Base-by-base conservation (phyloP, 2,113 vertebrate species). In the Ammodytes dubius region DNA sequence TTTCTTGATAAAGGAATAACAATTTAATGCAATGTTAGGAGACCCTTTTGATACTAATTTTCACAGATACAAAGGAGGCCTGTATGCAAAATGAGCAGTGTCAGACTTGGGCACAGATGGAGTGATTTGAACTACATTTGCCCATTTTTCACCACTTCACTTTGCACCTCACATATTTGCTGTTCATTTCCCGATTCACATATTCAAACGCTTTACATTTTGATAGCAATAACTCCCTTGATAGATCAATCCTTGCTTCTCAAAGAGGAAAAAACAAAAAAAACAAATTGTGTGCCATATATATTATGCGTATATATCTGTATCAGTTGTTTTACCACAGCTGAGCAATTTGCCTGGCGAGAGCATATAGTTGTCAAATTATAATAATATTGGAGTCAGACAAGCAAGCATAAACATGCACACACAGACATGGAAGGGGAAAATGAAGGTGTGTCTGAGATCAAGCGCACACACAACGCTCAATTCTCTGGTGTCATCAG, bases 401-500 rank as follows among this genome's bases (percentile, higher is more conserved):
- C n/a, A 63, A 47, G 70, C 47, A 58, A 77, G 50, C 72, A 74
- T 71, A 37, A 77, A 52, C 14, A 46, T 40, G 39, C 58, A 58
- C 52, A 77, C 76, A 73, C 10, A 76, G 63, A 67, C 47, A 66
- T 40, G 4, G 39, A 9, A 64, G 35, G 13, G 49, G 39, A 54
- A 81, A 82, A 71, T 12, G 4, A 53, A 69, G 43, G 49, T 60
- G 59, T 58, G 63, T 74, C 56, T 54, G 61, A 56, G 64, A 74
- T 49, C 42, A 77, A 45, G 63, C 64, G 9, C 19, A 15, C 45
- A 58, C 37, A 66, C 65, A 70, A 0, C 45, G 57, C 65, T 81
- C 56, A 87, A 89, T 91, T 84, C 90, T 90, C 90, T 81, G 78
- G 89, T 90, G 93, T 91, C 85, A 90, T 93, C 91, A 92, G 91